These are phyloP conservation scores for Lamellibrachia satsuma DNA, from an alignment of 2,888 invertebrate genomes.

Conservation along the genomic window DNA sequence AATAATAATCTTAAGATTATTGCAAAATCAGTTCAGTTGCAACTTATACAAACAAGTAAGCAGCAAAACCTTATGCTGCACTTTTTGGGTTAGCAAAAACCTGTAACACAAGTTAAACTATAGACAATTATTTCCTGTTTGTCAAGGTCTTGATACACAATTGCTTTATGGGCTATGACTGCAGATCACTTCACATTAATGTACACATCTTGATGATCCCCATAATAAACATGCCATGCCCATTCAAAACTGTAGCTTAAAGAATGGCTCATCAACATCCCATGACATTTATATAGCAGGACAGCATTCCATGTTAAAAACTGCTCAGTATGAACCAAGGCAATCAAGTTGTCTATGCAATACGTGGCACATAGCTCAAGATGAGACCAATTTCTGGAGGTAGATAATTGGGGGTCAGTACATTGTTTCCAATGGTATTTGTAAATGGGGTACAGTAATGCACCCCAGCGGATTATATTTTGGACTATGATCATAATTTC, in stretches of 20 bases:
- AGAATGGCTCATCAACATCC: not conserved
- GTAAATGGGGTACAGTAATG: not conserved
- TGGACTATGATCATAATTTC: not conserved
- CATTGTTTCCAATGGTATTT: not conserved
- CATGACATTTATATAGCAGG: not conserved
- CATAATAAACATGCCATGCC: not conserved
- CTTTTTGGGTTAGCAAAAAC: not conserved
- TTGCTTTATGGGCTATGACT: not conserved
- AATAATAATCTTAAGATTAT: not conserved
- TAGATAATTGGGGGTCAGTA: not conserved
- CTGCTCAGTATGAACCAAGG: not conserved
- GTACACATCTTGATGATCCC: not conserved
- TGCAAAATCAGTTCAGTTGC: not conserved
- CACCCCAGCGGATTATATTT: not conserved
- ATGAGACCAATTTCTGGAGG: not conserved
- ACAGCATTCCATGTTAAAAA: not conserved
- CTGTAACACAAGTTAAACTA: not conserved
- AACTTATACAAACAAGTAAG: not conserved
- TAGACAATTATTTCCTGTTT: not conserved
- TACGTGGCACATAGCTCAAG: not conserved
- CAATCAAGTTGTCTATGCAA: not conserved
- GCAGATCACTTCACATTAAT: not conserved
- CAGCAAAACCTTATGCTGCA: not conserved
- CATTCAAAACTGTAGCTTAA: not conserved
- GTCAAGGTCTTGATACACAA: not conserved